Base-by-base conservation (phyloP, 2,888 invertebrate species). In the Dascillus cervinus region DNA sequence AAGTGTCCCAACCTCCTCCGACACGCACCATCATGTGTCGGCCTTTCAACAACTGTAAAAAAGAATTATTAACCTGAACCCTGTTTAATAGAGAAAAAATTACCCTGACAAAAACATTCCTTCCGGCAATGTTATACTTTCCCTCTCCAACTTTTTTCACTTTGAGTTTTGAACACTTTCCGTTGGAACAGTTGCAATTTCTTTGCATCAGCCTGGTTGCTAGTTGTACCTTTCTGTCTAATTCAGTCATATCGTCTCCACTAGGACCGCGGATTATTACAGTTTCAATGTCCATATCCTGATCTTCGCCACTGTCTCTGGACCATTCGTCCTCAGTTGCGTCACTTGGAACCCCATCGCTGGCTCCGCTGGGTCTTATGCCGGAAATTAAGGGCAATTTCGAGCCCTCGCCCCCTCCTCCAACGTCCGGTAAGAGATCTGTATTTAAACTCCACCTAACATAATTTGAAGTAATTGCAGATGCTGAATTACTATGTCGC, bases 1-100 rank as follows among this genome's bases (percentile, higher is more conserved):
- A 69, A 10, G 91, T 90, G 69, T 89, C 89, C 91, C 91, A 91
- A 43, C 90, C 90, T 44, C 91, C 92, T 37, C 91, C 92, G 28
- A 91, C 90, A 52, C 92, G 77, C 34, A 92, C 91, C 91, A 92
- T 91, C 77, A 90, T 90, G 72, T 91, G 91, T n/a, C 83, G 78
- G 28, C 86, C 89, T 64, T 89, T 88, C 58, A 90, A 71, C 57
- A 89, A 64, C 89, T 90, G 72, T 3, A 66, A 68, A 51, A 43
- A 56, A 49, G 38, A 32, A 31, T 13, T 15, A 8, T 24, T 17
- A 13, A 17, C n/a, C 8, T 12, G 10, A 5, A 25, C 6, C 9
- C 13, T 26, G 10, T 13, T 25, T 25, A 10, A 12, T 11, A 22
- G 11, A 29, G 8, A 5, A 21, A 11, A 20, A 29, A 15, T 17